Base-by-base conservation (phyloP, 2,113 vertebrate genomes). In the Nothocercus nigrocapillus region DNA sequence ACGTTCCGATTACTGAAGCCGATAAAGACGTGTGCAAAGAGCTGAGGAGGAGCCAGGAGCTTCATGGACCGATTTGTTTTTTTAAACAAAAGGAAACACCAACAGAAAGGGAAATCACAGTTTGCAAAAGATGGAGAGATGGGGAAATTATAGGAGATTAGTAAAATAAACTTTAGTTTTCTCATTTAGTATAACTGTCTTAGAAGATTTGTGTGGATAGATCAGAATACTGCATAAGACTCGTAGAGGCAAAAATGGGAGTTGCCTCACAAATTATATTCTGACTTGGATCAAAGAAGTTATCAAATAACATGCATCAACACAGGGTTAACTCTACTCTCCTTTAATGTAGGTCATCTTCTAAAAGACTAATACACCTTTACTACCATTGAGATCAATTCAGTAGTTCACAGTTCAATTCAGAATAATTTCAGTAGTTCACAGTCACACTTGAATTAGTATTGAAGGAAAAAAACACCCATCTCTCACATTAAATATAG, bases 71-170 rank as follows among this genome's bases (percentile, higher is more conserved):
- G 82, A 12, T 27, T 45, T 59, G 16, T 3, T 76, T 83, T 69
- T 69, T 83, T 42, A 34, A 59, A n/a, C 53, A 25, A 36, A 88
- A 90, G 8, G 59, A 83, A 94, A 86, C 4, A 62, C n/a, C 6
- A 72, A 27, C 2, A n/a, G 16, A 70, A 22, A 40, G 76, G 64
- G 36, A 32, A 32, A 8, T 4, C 3, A 25, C 0, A 0, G 38
- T 74, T 93, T 90, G 9, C 27, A 36, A 62, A 73, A 78, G 38
- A 90, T 19, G 16, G 15, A 25, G 13, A 86, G 15, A 17, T 1
- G 5, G 34, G 68, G 67, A 25, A 34, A 32, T 72, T 85, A 84
- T 78, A 45, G 17, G 30, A 47, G 32, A 62, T 59, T 45, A 82
- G 36, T 88, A 45, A 84, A 74, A 75, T 45, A 61, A 79, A 22